Conservation (phyloP, 2,888 invertebrate species). For the Syrista parreyssii region DNA sequence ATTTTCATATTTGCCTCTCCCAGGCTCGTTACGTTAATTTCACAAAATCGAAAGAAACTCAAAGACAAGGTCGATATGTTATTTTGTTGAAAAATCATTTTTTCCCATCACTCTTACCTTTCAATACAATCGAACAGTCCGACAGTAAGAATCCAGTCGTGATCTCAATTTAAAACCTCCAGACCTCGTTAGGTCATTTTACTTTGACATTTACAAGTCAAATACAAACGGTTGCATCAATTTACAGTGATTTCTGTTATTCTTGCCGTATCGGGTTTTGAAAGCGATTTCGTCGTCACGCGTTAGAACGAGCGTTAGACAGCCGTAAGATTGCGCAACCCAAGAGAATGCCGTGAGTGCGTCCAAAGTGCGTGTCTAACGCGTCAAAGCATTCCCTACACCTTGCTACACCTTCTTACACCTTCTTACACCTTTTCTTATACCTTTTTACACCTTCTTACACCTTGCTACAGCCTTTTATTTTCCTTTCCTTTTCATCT, state of each 20-base stretch:
- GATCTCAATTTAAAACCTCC: neutral
- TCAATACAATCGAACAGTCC: neutral
- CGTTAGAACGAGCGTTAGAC: neutral
- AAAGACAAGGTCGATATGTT: neutral
- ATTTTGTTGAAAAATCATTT: neutral
- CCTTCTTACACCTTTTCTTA: neutral
- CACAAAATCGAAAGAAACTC: neutral
- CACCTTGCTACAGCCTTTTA: neutral
- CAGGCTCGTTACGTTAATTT: neutral
- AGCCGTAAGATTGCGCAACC: neutral
- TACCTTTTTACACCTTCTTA: too few relatives aligned
- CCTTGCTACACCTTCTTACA: neutral
- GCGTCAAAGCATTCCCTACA: neutral
- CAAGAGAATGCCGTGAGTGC: neutral
- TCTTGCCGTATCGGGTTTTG: neutral
- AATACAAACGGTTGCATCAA: neutral
- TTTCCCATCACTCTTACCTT: neutral
- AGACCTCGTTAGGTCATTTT: neutral
- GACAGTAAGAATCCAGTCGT: neutral
- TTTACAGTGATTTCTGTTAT: neutral
- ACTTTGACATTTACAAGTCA: neutral
- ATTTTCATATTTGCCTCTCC: neutral
- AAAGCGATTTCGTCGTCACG: conserved; percentile 7
- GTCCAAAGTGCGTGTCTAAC: neutral
- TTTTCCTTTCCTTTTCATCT: neutral